phyloP scores from a whole-genome alignment of 2,888 invertebrate species.

The Stenodera caucasica region DNA sequence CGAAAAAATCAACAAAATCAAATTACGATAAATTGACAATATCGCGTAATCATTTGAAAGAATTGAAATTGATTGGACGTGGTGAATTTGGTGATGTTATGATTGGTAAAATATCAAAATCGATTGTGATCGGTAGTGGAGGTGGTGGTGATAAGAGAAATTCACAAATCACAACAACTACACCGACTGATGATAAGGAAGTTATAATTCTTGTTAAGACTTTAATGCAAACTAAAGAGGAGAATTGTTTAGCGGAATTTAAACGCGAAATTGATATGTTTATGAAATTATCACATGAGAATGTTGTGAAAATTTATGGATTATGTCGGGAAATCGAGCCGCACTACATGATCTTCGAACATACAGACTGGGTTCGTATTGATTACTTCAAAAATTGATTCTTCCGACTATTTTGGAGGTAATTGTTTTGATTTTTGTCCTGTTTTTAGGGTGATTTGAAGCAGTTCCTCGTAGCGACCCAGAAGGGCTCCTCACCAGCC shows the following conservation, averaged over 20 bases:
- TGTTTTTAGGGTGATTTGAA: constrained; percentile 82
- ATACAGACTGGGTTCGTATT: constrained; percentile 84
- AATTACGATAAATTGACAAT: constrained; percentile 76
- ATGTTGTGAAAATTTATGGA: constrained; percentile 77
- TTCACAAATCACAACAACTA: constrained; percentile 40
- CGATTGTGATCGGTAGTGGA: constrained; percentile 36
- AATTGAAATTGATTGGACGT: constrained; percentile 68
- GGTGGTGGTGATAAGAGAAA: constrained; percentile 45
- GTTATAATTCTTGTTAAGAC: constrained; percentile 73
- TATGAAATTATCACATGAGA: constrained; percentile 78
- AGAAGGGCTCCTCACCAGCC: constrained; percentile 60
- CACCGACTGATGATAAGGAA: constrained; percentile 55
- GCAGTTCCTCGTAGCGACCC: constrained; percentile 78
- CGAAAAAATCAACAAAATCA: constrained; percentile 64
- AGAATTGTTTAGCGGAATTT: constrained; percentile 78
- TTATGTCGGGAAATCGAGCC: constrained; percentile 84
- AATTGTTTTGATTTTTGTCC: constrained; percentile 20
- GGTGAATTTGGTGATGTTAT: constrained; percentile 93
- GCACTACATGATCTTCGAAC: constrained; percentile 85
- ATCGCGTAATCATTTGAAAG: constrained; percentile 72
- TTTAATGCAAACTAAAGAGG: constrained; percentile 75
- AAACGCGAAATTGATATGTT: constrained; percentile 87
- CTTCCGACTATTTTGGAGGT: constrained; percentile 9
- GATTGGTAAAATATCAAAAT: constrained; percentile 64
- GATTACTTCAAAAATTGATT: neutral